Evolutionary conservation across 2,113 vertebrate genomes (phyloP), one percentile per base, ranked within the genome.

Genomic region (Albula glossodonta): DNA sequence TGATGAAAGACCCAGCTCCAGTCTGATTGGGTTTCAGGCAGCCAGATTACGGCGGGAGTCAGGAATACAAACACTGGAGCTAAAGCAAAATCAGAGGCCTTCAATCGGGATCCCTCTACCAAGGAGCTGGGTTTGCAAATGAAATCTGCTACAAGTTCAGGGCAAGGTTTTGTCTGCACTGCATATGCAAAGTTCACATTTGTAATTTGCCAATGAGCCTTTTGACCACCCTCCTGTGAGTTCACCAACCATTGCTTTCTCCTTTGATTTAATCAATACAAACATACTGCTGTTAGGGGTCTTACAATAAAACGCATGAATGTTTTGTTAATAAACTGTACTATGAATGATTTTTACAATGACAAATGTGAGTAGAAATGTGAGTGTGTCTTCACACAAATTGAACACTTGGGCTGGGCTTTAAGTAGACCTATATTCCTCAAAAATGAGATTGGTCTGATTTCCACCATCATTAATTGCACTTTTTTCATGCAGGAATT

Each of bases 1-100:
- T 70, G 80, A 85, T 70, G 80, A 80, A 51, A 83, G 83, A 93
- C 88, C 11, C 31, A 84, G 70, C 25, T 0, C 10, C 90, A 89
- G 22, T 10, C 70, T 10, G 70, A 74, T 74, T 25, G 70, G n/a
- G 89, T 88, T 83, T 78, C 31, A 80, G 60, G 83, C 56, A 87
- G 84, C 63, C 84, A 79, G 86, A 52, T 81, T 78, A 60, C 85
- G 57, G 82, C n/a, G 57, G 87, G 81, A 77, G 19, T 5, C 19
- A 70, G 22, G 7, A 63, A 19, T 63, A 17, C 17, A 4, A 63
- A 63, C 17, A 22, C 70, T 74, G 22, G 31, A 10, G 22, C 22
- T 31, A 74, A 74, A 6, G 22, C 1, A 13, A 74, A 74, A 74
- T 74, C 70, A 22, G 19, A 70, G 63, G 13, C 19, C 5, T 17